Evolutionary conservation across 2,888 invertebrate species (phyloP).

Genomic region (Argyresthia goedartella): DNA sequence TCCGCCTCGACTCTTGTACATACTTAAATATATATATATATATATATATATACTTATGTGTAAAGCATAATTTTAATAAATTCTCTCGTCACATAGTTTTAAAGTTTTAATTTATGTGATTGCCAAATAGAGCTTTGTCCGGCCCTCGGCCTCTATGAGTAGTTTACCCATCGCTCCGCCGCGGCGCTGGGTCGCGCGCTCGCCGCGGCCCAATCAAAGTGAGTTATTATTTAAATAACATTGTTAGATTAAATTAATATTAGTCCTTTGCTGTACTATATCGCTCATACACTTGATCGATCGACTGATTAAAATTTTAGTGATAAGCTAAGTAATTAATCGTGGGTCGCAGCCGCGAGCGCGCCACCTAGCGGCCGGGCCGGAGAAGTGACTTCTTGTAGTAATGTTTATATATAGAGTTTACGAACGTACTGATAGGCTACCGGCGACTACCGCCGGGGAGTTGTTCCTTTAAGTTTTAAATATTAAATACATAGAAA

Average conservation of each 20-base stretch:
- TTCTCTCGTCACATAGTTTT: slow-evolving; percentile 69
- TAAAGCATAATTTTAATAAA: slow-evolving; percentile 69
- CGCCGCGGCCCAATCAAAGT: slow-evolving; percentile 40
- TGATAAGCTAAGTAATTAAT: slow-evolving; percentile 66
- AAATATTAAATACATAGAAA: slow-evolving; percentile 23
- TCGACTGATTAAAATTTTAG: slow-evolving; percentile 72
- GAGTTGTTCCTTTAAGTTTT: slow-evolving; percentile 46
- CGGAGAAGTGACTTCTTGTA: slow-evolving; percentile 21
- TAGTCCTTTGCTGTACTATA: slow-evolving; percentile 70
- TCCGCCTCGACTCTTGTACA: slow-evolving; percentile 33
- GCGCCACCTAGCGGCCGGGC: slow-evolving; percentile 23
- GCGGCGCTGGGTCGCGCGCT: slow-evolving; percentile 27
- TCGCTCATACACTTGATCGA: slow-evolving; percentile 71
- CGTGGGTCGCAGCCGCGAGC: slow-evolving; percentile 20
- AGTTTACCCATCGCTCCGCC: slow-evolving; percentile 30
- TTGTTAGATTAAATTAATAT: slow-evolving; percentile 71
- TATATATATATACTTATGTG: slow-evolving; percentile 65
- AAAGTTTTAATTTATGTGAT: slow-evolving; percentile 68
- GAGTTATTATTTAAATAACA: slow-evolving; percentile 70
- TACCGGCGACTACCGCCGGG: slow-evolving; percentile 21
- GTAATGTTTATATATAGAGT: slow-evolving; percentile 38
- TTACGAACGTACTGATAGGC: slow-evolving; percentile 45
- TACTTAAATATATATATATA: too few relatives aligned
- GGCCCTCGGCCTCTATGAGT: slow-evolving; percentile 37
- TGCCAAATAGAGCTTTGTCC: slow-evolving; percentile 60